Evolutionary conservation across 2,113 vertebrate species (phyloP).

Genomic region (Collichthys lucidus): DNA sequence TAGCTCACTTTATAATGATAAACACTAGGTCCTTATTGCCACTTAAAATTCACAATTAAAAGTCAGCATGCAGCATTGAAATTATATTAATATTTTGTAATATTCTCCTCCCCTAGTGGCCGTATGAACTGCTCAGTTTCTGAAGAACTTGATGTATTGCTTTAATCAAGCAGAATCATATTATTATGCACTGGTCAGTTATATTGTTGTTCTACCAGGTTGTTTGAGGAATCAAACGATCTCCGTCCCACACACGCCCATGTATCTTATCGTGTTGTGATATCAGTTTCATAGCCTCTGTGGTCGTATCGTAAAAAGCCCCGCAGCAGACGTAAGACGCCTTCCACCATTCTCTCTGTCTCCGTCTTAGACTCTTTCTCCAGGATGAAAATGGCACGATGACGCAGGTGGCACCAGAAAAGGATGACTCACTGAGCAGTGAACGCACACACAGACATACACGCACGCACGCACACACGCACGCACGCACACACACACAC

Average conservation of each 20-base stretch:
- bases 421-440: conserved; percentile 75
- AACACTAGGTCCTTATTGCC: too few species aligned
- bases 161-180: neutral
- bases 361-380: conserved; percentile 45
- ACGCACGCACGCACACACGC: conserved; percentile 2
- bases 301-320: conserved; percentile 15
- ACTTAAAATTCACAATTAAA: neutral
- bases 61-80: neutral
- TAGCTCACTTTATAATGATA: neutral
- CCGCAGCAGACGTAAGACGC: conserved; percentile 41
- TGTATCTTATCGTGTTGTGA: neutral
- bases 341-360: conserved; percentile 33
- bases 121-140: neutral
- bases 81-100: neutral
- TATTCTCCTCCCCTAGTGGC: neutral
- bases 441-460: conserved; percentile 33
- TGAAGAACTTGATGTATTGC: neutral
- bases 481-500: neutral
- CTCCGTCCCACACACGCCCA: neutral
- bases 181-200: neutral
- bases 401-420: conserved; percentile 74
- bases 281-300: conserved; percentile 8
- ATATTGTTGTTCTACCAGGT: neutral
- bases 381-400: conserved; percentile 62
- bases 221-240: neutral